These are phyloP conservation scores for Nycticryphes semicollaris DNA, from an alignment of 2,113 vertebrate genomes.

Conservation along the genomic window DNA sequence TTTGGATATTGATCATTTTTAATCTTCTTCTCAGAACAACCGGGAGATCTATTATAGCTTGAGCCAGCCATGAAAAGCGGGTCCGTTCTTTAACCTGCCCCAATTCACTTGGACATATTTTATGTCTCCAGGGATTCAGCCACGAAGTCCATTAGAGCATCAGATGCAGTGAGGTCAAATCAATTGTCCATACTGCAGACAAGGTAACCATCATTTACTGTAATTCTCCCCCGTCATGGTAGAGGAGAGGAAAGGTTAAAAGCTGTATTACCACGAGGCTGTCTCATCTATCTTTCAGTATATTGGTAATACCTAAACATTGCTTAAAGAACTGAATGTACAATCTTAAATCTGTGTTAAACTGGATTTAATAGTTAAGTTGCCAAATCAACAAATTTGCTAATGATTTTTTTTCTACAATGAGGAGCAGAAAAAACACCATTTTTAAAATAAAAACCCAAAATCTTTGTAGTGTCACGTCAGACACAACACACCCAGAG, in stretches of 20 bases:
- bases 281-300: constrained; percentile 79
- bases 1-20: constrained; percentile 78
- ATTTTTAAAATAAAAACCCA: background rate
- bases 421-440: background rate
- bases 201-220: constrained; percentile 88
- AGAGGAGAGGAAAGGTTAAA: constrained; percentile 91
- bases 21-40: constrained; percentile 69
- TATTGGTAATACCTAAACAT: constrained; percentile 72
- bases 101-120: constrained; percentile 77
- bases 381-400: background rate
- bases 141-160: constrained; percentile 84
- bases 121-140: constrained; percentile 79
- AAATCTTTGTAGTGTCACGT: background rate
- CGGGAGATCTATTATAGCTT: constrained; percentile 62
- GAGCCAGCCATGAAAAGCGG: constrained; percentile 60
- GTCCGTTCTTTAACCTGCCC: constrained; percentile 73
- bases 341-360: constrained; percentile 16
- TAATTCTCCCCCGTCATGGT: constrained; percentile 85
- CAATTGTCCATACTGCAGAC: constrained; percentile 82
- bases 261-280: constrained; percentile 72
- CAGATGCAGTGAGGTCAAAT: constrained; percentile 85
- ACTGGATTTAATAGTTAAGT: background rate
- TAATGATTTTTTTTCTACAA: background rate
- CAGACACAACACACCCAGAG: background rate
- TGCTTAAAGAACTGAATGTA: constrained; percentile 54